These are phyloP conservation scores for Linnaemya tessellans DNA, from an alignment of 2,888 invertebrate species.

Conservation along the genomic window DNA sequence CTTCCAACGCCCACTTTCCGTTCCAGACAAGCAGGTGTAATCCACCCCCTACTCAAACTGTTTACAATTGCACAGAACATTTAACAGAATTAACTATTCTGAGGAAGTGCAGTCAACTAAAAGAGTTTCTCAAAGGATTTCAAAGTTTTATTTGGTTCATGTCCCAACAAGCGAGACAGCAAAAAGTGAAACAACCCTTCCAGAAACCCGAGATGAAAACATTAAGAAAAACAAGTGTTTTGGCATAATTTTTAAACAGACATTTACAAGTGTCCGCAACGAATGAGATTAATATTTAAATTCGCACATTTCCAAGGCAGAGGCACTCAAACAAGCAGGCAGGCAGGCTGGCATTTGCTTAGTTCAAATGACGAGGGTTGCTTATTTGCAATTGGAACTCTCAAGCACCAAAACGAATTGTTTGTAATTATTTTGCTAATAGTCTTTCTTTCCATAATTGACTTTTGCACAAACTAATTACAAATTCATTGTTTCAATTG, in stretches of 20 bases:
- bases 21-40: constrained; percentile 59
- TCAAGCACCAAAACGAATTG: constrained; percentile 63
- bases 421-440: constrained; percentile 61
- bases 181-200: constrained; percentile 58
- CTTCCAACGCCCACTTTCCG: constrained; percentile 59
- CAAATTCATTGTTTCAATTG: constrained; percentile 52
- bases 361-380: constrained; percentile 16
- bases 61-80: constrained; percentile 13
- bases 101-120: constrained; percentile 1
- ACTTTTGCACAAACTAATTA: constrained; percentile 59
- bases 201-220: background rate
- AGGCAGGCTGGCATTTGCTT: constrained; percentile 20
- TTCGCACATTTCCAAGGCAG: background rate
- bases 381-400: background rate
- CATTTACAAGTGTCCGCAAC: constrained; percentile 60
- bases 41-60: background rate
- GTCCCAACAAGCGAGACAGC: background rate
- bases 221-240: constrained; percentile 57
- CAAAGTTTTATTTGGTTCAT: constrained; percentile 27
- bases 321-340: background rate
- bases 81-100: constrained; percentile 14
- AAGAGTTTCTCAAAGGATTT: background rate
- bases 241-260: constrained; percentile 24
- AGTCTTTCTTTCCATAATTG: constrained; percentile 2
- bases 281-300: constrained; percentile 62